phyloP scores from a whole-genome alignment of 1,140 invertebrate genomes.

The Drosophila ercepeae region DNA sequence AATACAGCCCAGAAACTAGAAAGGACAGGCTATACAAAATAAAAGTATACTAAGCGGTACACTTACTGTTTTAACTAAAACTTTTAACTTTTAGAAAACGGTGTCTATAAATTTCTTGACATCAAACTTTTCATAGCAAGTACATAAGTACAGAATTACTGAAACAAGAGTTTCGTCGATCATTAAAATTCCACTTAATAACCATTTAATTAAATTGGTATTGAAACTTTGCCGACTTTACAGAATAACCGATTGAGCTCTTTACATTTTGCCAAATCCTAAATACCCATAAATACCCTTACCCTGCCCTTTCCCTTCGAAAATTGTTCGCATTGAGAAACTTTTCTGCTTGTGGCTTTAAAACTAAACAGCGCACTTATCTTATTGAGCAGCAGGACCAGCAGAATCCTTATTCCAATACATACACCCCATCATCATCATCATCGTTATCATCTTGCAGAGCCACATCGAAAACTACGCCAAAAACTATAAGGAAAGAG shows the following conservation, averaged over 20 bases:
- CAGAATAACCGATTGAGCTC: conserved; percentile 38
- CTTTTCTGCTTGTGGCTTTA: conserved; percentile 75
- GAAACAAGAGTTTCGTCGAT: conserved; percentile 9
- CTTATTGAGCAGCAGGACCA: conserved; percentile 64
- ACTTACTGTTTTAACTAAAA: neutral
- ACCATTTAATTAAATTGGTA: conserved; percentile 30
- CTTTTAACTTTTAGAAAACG: too few relatives aligned
- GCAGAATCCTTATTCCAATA: conserved; percentile 33
- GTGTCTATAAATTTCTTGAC: neutral
- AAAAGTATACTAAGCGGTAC: neutral
- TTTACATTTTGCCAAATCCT: conserved; percentile 35
- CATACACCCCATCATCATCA: conserved; percentile 15
- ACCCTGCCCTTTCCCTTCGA: conserved; percentile 19
- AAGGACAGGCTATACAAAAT: neutral
- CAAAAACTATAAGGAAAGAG: conserved; percentile 69
- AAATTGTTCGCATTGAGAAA: conserved; percentile 41
- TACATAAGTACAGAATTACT: neutral
- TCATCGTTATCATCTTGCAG: conserved; percentile 36
- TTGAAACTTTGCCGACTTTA: conserved; percentile 16
- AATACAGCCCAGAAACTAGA: conserved; percentile 36
- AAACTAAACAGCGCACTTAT: conserved; percentile 80
- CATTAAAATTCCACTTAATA: conserved; percentile 32
- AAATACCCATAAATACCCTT: conserved; percentile 50
- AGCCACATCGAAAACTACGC: conserved; percentile 54
- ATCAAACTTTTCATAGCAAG: neutral